Conservation (phyloP, 2,113 vertebrate species). For the Pachycephala philippinensis region DNA sequence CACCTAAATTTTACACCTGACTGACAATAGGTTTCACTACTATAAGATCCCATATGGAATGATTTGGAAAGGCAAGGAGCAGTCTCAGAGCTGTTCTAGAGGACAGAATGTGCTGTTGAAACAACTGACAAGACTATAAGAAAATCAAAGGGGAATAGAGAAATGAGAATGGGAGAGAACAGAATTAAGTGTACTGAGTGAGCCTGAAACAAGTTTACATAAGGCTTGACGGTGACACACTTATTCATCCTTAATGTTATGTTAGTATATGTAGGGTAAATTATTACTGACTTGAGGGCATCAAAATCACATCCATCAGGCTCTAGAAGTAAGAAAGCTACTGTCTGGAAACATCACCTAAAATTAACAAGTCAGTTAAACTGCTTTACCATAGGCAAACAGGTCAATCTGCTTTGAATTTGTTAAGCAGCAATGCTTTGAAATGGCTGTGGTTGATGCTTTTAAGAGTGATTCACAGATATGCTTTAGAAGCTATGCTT, state of each 20-base stretch:
- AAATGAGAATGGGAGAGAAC: neutral
- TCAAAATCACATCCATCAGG: slow-evolving; percentile 26
- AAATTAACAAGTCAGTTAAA: neutral
- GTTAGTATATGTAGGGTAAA: neutral
- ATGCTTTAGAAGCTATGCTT: neutral
- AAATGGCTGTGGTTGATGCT: neutral
- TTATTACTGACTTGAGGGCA: slow-evolving; percentile 29
- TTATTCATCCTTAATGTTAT: neutral
- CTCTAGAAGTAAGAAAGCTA: neutral
- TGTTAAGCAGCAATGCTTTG: neutral
- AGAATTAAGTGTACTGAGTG: neutral
- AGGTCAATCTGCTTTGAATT: neutral
- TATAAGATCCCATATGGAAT: neutral
- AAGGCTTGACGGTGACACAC: neutral
- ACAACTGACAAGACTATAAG: neutral
- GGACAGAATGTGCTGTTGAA: neutral
- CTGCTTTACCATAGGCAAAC: neutral
- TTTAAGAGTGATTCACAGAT: neutral
- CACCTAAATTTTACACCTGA: neutral
- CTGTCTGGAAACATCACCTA: neutral
- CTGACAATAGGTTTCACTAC: neutral
- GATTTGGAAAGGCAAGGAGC: neutral
- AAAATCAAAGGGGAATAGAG: neutral
- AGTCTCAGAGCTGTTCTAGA: neutral
- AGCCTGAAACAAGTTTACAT: neutral